These are phyloP conservation scores for Salvator merianae DNA, from an alignment of 2,113 vertebrate species.

Conservation along the genomic window DNA sequence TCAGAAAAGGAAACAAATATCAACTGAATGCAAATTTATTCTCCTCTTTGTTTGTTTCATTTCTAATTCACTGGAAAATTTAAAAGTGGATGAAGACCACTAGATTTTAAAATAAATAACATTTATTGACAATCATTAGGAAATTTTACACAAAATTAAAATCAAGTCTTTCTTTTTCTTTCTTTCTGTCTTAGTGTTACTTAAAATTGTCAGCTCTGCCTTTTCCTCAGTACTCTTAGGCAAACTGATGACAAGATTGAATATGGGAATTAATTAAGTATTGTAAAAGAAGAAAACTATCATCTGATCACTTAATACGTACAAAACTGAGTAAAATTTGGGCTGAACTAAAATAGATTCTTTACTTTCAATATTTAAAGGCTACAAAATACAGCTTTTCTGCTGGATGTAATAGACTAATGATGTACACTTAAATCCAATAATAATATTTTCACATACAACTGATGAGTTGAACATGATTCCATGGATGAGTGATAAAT, in stretches of 20 bases:
- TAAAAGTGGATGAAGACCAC: neutral
- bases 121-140: neutral
- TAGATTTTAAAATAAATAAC: neutral
- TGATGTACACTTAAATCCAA: neutral
- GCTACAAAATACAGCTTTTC: neutral
- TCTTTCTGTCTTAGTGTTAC: neutral
- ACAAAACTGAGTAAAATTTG: neutral
- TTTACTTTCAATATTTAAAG: neutral
- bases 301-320: neutral
- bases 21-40: neutral
- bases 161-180: no score
- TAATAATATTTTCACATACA: neutral
- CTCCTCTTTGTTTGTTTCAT: neutral
- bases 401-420: neutral
- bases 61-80: neutral
- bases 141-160: neutral
- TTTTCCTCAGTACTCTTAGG: neutral
- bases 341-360: neutral
- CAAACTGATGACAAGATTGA: neutral
- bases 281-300: neutral
- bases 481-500: no score
- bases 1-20: conserved; percentile 40
- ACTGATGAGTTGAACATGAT: neutral
- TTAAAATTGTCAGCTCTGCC: neutral
- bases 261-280: neutral